Evolutionary conservation across 2,797 vertebrate species (phyloP).

Genomic region (Tarsius wallacei): DNA sequence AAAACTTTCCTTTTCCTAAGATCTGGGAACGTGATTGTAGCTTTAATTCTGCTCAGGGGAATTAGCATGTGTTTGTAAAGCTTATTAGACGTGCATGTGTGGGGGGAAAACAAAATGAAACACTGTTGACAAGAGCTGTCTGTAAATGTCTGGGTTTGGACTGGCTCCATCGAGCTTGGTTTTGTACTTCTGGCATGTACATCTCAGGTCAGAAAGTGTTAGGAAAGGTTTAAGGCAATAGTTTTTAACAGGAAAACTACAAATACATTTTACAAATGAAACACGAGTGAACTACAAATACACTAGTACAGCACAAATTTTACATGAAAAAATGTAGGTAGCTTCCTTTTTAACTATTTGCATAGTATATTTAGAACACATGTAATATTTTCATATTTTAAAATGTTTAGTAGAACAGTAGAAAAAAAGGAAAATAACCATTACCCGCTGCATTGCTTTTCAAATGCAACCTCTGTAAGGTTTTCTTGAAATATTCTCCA

Average conservation of each 20-base stretch:
- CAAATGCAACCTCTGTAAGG: background rate
- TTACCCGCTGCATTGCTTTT: background rate
- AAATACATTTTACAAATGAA: constrained; percentile 61
- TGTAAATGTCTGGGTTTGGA: constrained; percentile 80
- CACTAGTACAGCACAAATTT: background rate
- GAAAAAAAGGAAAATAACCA: background rate
- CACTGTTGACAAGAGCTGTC: constrained; percentile 82
- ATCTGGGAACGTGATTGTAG: constrained; percentile 77
- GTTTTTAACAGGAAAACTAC: constrained; percentile 63
- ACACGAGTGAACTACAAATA: background rate
- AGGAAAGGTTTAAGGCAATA: constrained; percentile 61
- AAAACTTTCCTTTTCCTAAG: constrained; percentile 72
- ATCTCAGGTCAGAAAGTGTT: constrained; percentile 67
- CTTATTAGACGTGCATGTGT: constrained; percentile 80
- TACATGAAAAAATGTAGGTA: background rate
- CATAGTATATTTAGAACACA: background rate
- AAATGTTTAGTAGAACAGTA: background rate
- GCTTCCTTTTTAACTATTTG: background rate
- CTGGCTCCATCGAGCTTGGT: constrained; percentile 67
- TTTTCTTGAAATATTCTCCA: constrained; percentile 4
- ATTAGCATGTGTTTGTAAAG: constrained; percentile 79
- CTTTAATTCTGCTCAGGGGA: constrained; percentile 78
- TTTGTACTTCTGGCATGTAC: constrained; percentile 57
- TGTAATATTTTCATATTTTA: constrained; percentile 25
- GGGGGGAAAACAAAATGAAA: constrained; percentile 75